Evolutionary conservation across 1,140 invertebrate genomes (phyloP), one percentile per base, ranked within the genome.

Genomic region (Musca domestica): DNA sequence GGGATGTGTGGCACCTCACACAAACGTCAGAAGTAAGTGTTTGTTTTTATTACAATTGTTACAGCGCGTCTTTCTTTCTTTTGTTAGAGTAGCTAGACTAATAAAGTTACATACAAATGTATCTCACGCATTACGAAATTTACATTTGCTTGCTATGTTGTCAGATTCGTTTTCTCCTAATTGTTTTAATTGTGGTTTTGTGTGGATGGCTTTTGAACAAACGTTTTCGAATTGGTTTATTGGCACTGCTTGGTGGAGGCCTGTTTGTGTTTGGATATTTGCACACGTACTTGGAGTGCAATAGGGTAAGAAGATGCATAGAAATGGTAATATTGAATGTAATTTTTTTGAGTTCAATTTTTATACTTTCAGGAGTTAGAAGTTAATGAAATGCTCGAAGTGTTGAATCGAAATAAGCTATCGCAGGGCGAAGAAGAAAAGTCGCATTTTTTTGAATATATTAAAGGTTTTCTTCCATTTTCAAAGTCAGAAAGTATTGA

Each of bases 251-350:
- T 25, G 0, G 74, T 17, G 69, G 71, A 2, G 72, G 72, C 4
- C 1, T 73, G 7, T 69, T 76, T 22, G n/a, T 75, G 0, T 72
- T 48, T 48, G 77, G 77, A 58, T 80, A 80, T 70, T 64, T 79
- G 4, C 51, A 69, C 23, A 80, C 77, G 0, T 80, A 80, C 63
- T 56, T 80, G 5, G 77, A 80, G 23, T 80, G 77, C 63, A 80
- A 79, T 67, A 73, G 74, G 64, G 77, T 80, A 71, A 17, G 71
- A 25, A 47, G n/a, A n/a, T n/a, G n/a, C n/a, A n/a, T 3, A 30
- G 12, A 25, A 23, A 23, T 14, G 2, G n/a, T n/a, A n/a, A n/a
- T n/a, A n/a, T n/a, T n/a, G n/a, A 20, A 15, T 47, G 10, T 1
- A 58, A 17, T 47, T 19, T 3, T 48, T 4, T 19, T 58, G n/a